Conservation (phyloP, 2,797 vertebrate species). For the Basileuterus tristriatus region DNA sequence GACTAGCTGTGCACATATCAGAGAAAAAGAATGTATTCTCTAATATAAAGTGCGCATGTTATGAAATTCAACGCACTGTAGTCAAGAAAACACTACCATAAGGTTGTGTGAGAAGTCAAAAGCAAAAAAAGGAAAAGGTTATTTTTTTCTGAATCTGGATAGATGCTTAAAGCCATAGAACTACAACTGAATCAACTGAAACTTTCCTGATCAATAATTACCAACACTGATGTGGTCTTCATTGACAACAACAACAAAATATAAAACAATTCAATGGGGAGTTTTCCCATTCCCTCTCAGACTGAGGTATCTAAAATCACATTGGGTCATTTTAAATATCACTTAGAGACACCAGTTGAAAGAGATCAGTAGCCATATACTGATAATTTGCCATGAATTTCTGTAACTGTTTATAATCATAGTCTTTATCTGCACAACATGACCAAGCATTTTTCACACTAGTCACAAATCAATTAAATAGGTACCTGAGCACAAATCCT, state of each 20-base stretch:
- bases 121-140: not conserved
- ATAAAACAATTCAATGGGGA: not conserved
- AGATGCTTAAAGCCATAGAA: not conserved
- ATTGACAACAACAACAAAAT: not conserved
- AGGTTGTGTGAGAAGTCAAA: not conserved
- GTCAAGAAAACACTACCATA: not conserved
- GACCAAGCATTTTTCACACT: not conserved
- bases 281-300: not conserved
- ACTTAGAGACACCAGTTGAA: not conserved
- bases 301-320: not conserved
- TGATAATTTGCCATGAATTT: not conserved
- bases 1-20: not conserved
- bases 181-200: not conserved
- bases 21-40: not conserved
- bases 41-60: not conserved
- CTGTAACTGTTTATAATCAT: not conserved
- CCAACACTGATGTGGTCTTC: not conserved
- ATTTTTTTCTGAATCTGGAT: not conserved
- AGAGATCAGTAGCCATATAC: not conserved
- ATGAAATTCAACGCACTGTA: not conserved
- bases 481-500: not conserved
- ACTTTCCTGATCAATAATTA: not conserved
- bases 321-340: not conserved
- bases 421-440: fast-evolving
- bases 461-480: not conserved